phyloP scores from a whole-genome alignment of 2,113 vertebrate species.

The Lontra canadensis region DNA sequence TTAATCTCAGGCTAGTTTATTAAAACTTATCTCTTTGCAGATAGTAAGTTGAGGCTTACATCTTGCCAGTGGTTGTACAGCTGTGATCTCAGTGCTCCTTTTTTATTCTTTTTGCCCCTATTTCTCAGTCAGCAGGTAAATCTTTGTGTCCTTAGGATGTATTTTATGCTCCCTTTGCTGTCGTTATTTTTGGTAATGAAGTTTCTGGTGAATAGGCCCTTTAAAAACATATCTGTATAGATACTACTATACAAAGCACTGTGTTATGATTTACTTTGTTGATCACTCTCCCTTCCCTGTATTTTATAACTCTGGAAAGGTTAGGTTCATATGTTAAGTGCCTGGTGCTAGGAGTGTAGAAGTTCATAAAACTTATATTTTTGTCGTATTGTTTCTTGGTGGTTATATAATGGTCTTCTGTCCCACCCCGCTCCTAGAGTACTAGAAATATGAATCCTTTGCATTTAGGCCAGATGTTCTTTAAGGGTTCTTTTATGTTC shows the following conservation, averaged over 20 bases:
- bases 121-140: neutral
- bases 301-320: neutral
- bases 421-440: neutral
- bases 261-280: neutral
- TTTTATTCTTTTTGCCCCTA: neutral
- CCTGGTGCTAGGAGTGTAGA: neutral
- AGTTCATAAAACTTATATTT: neutral
- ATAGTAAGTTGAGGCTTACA: neutral
- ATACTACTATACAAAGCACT: neutral
- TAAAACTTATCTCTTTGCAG: neutral
- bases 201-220: neutral
- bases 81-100: neutral
- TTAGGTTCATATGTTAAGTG: neutral
- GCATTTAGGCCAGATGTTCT: neutral
- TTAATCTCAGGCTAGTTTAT: neutral
- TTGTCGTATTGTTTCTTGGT: neutral
- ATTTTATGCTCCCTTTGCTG: neutral
- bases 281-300: neutral
- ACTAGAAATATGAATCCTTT: neutral
- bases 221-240: neutral
- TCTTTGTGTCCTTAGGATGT: neutral
- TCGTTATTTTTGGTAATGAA: neutral
- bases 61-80: neutral
- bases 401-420: neutral
- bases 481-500: neutral